Evolutionary conservation across 2,797 vertebrate genomes (phyloP), one percentile per base, ranked within the genome.

Genomic region (Acipenser ruthenus): DNA sequence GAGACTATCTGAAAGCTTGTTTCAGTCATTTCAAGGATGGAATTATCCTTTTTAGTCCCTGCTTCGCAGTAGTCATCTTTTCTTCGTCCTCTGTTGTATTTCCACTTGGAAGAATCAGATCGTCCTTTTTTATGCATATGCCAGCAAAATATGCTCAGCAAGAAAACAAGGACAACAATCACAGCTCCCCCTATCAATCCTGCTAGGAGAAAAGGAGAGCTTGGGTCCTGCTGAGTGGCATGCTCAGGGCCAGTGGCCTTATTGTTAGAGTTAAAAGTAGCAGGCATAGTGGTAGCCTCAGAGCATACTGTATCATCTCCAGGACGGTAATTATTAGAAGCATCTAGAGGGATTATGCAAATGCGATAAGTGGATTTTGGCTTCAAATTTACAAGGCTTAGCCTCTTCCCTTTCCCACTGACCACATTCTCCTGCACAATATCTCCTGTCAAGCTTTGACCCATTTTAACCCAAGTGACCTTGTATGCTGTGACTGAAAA

Each of bases 1-100:
- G 96, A 95, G 87, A 98, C 95, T 75, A 99, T 97, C 91, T 99
- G 96, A 88, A 99, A 99, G 83, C 96, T 99, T 79, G 96, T 98
- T 89, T 99, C 97, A 69, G 96, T 99, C 95, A 99, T 99, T 91
- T 98, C 95, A 85, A 98, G 86, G 82, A 98, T 96, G 75, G 95
- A 95, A 81, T 93, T 96, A 85, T 98, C 95, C 78, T 96, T 98
- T 84, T 97, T 98, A 66, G 95, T 97, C 69, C 95, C 95, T 0
- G 95, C 94, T 77, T 98, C 94, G 0, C 93, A 92, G 65, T 97
- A 98, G 75, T 98, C 92, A 0, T 97, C 97, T 98, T 99, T 95
- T 93, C 95, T 93, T 75, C 95, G 90, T 8, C 95, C 94, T 0
- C 91, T 88, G 79, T 95, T 96, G 65, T 98, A 99, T 92, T 99